phyloP scores from a whole-genome alignment of 2,113 vertebrate genomes.

The Zeus faber region DNA sequence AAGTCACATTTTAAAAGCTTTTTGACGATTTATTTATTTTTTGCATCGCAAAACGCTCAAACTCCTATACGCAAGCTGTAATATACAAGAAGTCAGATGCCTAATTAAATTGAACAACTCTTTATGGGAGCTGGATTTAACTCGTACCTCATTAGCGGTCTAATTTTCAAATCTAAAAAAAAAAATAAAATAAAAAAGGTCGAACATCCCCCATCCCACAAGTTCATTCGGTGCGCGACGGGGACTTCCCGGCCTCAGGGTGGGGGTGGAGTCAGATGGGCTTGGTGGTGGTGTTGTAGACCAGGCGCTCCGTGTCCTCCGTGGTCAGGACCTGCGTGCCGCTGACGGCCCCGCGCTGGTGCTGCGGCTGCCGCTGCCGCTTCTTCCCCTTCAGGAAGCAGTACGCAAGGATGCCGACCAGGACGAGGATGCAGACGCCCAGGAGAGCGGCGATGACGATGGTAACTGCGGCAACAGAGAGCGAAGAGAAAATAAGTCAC shows the following conservation, averaged over 20 bases:
- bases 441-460: slow-evolving; percentile 75
- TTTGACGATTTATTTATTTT: too few species aligned
- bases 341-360: slow-evolving; percentile 72
- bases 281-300: slow-evolving; percentile 88
- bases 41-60: too few species aligned
- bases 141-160: too few species aligned
- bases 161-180: too few species aligned
- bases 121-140: neutral
- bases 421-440: slow-evolving; percentile 74
- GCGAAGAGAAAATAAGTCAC: too few species aligned
- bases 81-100: neutral
- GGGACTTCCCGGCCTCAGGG: slow-evolving; percentile 3
- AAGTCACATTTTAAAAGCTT: slow-evolving; percentile 23
- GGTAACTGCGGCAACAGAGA: slow-evolving; percentile 41
- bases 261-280: slow-evolving; percentile 79
- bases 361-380: slow-evolving; percentile 53
- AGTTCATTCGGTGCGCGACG: slow-evolving; percentile 13
- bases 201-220: neutral
- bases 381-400: slow-evolving; percentile 79
- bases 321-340: slow-evolving; percentile 70
- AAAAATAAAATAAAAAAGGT: neutral
- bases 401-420: slow-evolving; percentile 79
- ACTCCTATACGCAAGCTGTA: too few species aligned
- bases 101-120: neutral
- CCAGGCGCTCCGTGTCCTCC: slow-evolving; percentile 83